Evolutionary conservation across 2,797 vertebrate species (phyloP), one percentile per base, ranked within the genome.

Genomic region (Catharus ustulatus): DNA sequence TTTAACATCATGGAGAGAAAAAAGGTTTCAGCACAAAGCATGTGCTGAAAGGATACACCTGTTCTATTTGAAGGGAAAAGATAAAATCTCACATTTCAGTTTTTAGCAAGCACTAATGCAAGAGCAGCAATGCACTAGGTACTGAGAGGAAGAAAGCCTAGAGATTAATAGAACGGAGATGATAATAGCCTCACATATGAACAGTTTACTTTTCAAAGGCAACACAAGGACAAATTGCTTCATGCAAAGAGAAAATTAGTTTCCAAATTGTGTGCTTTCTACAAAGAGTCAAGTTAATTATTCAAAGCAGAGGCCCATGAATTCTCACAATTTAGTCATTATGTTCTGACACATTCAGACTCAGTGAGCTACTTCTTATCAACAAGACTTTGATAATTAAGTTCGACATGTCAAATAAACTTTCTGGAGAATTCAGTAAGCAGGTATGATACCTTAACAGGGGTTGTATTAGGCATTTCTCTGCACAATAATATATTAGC

Each of bases 401-500:
- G 98, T 98, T 96, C 98, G 98, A 98, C 98, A 95, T 98, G 98
- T 98, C 97, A 98, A 99, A 99, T 98, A 98, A 98, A 98, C 98
- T 98, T 98, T 97, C 97, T 94, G 94, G 97, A 98, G 98, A 98
- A 98, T 98, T 98, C 98, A 97, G 96, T 98, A 98, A 98, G 98
- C 98, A 98, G 98, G 98, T 98, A 98, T 98, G 98, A 99, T 98
- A 98, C 98, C 98, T 98, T 98, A 99, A 98, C 98, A 98, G 98
- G 96, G 96, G 97, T 98, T 98, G 98, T 98, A 98, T 98, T 98
- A 98, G 98, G 95, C 97, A 97, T 98, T 98, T 98, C 95, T 96
- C 98, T 98, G 90, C 84, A 89, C 90, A 68, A 97, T 98, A 98
- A 98, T 98, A 97, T 98, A 98, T 98, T 98, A 98, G 98, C 98